A percentile compares a stretch with the other conserved stretches of the same genome.
These are phyloP conservation scores for Tinamus major DNA, from an alignment of 2,797 vertebrate genomes.

Conservation along the genomic window DNA sequence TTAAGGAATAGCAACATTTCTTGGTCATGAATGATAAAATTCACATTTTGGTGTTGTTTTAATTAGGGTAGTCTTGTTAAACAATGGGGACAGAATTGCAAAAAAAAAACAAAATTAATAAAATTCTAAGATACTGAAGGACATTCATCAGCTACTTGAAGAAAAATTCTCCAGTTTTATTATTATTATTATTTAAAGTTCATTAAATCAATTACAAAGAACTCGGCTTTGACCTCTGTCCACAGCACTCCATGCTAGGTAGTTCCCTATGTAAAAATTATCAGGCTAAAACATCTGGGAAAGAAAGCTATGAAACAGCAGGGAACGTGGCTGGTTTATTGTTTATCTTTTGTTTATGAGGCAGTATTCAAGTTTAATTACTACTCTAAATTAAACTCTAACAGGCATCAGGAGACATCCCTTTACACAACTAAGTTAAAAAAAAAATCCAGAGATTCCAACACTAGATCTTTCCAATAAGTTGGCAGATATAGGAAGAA, in stretches of 20 bases:
- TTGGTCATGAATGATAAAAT: background rate
- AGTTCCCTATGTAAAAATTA: constrained; percentile 92
- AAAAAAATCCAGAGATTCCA: constrained; percentile 75
- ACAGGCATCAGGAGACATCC: constrained; percentile 95
- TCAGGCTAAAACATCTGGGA: constrained; percentile 96
- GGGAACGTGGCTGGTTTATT: constrained; percentile 94
- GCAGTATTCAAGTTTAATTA: constrained; percentile 99
- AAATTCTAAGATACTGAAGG: too few species aligned
- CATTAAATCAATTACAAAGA: constrained; percentile 38
- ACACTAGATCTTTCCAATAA: constrained; percentile 77
- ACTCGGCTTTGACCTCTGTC: constrained; percentile 77
- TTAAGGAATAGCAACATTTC: background rate
- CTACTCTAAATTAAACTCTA: constrained; percentile 99
- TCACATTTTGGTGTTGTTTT: background rate
- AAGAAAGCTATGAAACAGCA: constrained; percentile 97
- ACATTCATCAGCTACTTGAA: background rate
- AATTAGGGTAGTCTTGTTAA: background rate
- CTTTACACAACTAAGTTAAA: constrained; percentile 82
- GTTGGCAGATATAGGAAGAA: constrained; percentile 75
- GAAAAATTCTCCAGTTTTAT: background rate
- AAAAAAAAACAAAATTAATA: background rate
- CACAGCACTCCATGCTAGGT: constrained; percentile 82
- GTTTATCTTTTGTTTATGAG: constrained; percentile 99
- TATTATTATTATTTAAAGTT: background rate
- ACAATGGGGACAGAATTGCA: constrained; percentile 10